A percentile compares a stretch with the other conserved stretches of the same genome.
Evolutionary conservation across 2,113 vertebrate species (phyloP).

Genomic region (Hyla sarda): DNA sequence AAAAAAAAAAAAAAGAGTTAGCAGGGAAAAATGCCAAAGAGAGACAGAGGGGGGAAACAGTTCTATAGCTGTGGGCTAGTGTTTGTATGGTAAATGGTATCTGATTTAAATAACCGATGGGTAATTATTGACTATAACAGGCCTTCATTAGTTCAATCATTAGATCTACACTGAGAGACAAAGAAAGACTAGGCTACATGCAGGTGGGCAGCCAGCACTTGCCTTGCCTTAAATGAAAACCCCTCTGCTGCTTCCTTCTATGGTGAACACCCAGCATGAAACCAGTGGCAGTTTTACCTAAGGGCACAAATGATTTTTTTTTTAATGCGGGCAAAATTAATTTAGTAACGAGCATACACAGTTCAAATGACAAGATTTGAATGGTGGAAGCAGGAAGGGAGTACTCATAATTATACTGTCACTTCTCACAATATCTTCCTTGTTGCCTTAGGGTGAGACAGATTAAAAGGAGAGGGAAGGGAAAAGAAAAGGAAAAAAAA

Average conservation of each 20-base stretch:
- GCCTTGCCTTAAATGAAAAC: conserved; percentile 68
- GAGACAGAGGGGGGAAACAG: conserved; percentile 11
- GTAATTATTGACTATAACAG: conserved; percentile 53
- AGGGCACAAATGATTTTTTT: conserved; percentile 76
- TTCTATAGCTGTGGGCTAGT: conserved; percentile 50
- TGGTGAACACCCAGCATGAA: conserved; percentile 77
- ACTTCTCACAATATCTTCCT: conserved; percentile 76
- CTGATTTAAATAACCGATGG: conserved; percentile 60
- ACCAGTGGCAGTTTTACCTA: conserved; percentile 75
- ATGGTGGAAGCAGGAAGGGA: conserved; percentile 55
- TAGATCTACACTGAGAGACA: conserved; percentile 57
- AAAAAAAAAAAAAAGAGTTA: not conserved
- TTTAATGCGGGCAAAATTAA: conserved; percentile 84
- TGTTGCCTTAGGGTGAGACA: conserved; percentile 64
- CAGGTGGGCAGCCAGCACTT: conserved; percentile 72
- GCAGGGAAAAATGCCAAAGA: conserved; percentile 24
- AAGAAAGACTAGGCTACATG: conserved; percentile 58
- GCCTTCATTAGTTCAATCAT: conserved; percentile 57
- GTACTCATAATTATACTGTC: conserved; percentile 82
- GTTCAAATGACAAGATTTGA: conserved; percentile 75
- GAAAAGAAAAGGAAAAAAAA: conserved; percentile 61
- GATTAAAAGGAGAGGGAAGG: conserved; percentile 66
- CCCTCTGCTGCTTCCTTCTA: conserved; percentile 76
- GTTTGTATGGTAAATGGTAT: conserved; percentile 61
- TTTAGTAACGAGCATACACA: conserved; percentile 82